These are phyloP conservation scores for Psittacula derbiana DNA, from an alignment of 2,797 vertebrate species.

Conservation along the genomic window DNA sequence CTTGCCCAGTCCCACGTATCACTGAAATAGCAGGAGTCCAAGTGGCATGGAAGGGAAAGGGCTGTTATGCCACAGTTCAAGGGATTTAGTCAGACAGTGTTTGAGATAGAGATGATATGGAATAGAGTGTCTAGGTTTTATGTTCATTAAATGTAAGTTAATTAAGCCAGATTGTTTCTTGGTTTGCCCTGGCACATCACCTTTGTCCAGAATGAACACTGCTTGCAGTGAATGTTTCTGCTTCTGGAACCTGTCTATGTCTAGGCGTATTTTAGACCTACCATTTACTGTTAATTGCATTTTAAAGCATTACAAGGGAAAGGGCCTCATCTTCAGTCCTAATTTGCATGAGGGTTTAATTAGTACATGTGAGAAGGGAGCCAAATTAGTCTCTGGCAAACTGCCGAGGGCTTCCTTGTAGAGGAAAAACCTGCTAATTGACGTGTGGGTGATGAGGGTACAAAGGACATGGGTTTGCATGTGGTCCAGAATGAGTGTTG, in stretches of 20 bases:
- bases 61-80: not conserved
- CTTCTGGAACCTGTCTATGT: not conserved
- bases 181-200: not conserved
- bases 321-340: not conserved
- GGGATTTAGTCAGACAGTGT: not conserved
- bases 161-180: not conserved
- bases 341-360: not conserved
- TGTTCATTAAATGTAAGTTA: not conserved
- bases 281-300: not conserved
- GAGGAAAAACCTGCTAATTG: not conserved
- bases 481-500: not conserved
- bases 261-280: not conserved
- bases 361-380: not conserved
- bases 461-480: not conserved
- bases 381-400: not conserved
- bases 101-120: not conserved
- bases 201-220: not conserved
- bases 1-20: not conserved
- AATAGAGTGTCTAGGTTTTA: not conserved
- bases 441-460: not conserved
- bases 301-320: not conserved
- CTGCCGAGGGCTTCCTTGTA: not conserved
- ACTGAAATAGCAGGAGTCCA: not conserved
- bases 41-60: not conserved
- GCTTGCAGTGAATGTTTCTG: not conserved